phyloP scores from a whole-genome alignment of 2,888 invertebrate genomes.

The Lasius platythorax region DNA sequence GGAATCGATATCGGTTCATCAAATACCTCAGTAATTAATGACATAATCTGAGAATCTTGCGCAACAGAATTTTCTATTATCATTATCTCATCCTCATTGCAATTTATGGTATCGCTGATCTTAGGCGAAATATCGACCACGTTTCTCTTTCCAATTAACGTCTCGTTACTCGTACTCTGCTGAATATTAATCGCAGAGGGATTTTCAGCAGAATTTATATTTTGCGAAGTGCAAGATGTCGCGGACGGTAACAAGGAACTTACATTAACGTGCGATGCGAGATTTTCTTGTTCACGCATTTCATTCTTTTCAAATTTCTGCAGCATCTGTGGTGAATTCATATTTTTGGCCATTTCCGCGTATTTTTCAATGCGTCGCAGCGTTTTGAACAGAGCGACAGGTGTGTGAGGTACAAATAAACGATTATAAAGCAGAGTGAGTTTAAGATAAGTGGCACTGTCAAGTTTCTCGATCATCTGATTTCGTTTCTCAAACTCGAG shows the following conservation, averaged over 20 bases:
- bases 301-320: background rate
- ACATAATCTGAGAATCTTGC: background rate
- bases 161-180: background rate
- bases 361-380: background rate
- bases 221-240: background rate
- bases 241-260: background rate
- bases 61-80: background rate
- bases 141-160: background rate
- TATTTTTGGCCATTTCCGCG: background rate
- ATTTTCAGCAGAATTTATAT: background rate
- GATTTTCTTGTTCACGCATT: background rate
- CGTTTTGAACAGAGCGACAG: accelerated
- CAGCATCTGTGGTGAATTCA: background rate
- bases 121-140: background rate
- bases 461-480: background rate
- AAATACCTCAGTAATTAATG: background rate
- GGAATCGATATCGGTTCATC: background rate
- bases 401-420: constrained; percentile 60
- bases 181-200: background rate
- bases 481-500: background rate
- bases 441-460: constrained; percentile 7
- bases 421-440: constrained; percentile 55
- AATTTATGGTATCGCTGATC: background rate
- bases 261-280: background rate
- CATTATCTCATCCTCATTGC: background rate